phyloP scores from a whole-genome alignment of 2,888 invertebrate genomes.

The Chrysolina oricalcia region DNA sequence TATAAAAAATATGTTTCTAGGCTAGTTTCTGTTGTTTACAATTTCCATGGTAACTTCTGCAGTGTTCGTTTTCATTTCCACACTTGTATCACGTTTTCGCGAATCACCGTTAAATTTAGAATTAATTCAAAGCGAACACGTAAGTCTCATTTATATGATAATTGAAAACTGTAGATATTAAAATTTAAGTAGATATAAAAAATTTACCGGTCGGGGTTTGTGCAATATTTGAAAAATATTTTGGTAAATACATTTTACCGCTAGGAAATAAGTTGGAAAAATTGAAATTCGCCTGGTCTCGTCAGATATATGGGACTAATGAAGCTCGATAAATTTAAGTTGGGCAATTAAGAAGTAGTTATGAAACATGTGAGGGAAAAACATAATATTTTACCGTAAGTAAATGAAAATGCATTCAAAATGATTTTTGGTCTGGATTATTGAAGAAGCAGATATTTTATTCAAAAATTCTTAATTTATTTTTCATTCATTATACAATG shows the following conservation, averaged over 20 bases:
- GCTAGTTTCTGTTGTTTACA: not conserved
- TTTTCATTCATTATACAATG: no score
- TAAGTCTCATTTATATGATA: constrained; percentile 16
- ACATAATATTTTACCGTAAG: no score
- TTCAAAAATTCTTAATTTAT: no score
- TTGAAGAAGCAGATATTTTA: no score
- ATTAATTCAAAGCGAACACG: not conserved
- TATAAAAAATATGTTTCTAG: not conserved
- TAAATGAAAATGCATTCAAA: no score
- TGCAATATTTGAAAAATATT: constrained; percentile 58
- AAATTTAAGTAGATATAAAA: constrained; percentile 52
- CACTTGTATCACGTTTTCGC: not conserved
- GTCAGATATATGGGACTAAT: constrained; percentile 5
- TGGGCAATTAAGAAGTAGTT: not conserved
- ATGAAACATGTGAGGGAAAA: not conserved
- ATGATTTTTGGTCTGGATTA: no score
- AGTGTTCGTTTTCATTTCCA: not conserved
- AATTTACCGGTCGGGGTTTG: constrained; percentile 63
- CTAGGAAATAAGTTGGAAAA: constrained; percentile 24
- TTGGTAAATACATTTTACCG: constrained; percentile 28
- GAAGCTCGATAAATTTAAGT: not conserved
- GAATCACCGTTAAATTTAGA: not conserved
- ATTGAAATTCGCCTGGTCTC: not conserved
- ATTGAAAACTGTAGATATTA: constrained; percentile 50
- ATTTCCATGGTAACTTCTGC: not conserved